A percentile compares a stretch with the other conserved stretches of the same genome.
These are phyloP conservation scores for Leucoraja erinaceus DNA, from an alignment of 2,113 vertebrate species.

Conservation along the genomic window DNA sequence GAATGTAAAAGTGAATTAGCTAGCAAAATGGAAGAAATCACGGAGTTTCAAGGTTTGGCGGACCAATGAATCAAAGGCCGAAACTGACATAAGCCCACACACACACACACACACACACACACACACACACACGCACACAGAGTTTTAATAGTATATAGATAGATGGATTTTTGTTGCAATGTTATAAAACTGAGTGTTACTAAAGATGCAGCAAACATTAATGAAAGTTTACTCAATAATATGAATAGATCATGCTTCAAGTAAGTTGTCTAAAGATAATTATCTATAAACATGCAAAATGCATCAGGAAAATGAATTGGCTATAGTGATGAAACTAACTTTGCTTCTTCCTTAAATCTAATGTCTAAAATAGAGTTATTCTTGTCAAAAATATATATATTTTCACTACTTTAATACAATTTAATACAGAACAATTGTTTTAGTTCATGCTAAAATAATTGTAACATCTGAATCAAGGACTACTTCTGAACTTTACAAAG, in stretches of 20 bases:
- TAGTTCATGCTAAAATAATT: background rate
- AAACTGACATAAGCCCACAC: no score
- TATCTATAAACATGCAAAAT: background rate
- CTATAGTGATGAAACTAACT: background rate
- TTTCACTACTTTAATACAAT: background rate
- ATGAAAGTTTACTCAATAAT: background rate
- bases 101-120: no score
- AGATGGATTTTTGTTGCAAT: slow-evolving; percentile 11
- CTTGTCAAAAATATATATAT: background rate
- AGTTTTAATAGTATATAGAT: no score
- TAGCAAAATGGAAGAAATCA: no score
- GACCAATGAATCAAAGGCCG: no score
- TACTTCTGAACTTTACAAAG: background rate
- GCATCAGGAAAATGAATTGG: no score
- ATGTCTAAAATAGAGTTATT: background rate
- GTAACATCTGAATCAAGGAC: no score
- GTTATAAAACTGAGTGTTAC: background rate
- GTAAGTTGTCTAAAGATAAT: background rate
- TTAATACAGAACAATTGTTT: background rate
- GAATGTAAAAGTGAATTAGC: no score
- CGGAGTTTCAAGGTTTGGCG: no score
- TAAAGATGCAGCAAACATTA: background rate
- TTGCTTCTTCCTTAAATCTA: background rate
- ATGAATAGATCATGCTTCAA: background rate
- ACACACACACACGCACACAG: no score